These are phyloP conservation scores for Nasua narica DNA, from an alignment of 2,797 vertebrate genomes.

Conservation along the genomic window DNA sequence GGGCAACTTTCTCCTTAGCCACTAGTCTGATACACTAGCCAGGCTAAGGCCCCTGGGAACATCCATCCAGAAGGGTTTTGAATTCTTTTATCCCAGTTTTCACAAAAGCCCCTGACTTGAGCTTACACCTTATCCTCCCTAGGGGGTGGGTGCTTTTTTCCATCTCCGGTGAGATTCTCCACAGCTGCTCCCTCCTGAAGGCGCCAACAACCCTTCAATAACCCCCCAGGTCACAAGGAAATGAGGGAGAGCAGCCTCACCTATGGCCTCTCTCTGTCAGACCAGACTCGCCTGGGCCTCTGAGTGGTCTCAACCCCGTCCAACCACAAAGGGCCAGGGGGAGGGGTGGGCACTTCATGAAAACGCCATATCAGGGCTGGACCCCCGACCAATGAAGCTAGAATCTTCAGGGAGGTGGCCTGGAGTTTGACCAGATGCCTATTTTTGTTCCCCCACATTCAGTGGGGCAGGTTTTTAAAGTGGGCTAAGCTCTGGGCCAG, in stretches of 20 bases:
- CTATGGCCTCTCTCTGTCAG: not conserved
- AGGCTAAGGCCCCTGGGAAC: not conserved
- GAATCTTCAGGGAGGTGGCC: not conserved
- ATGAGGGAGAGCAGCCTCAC: not conserved
- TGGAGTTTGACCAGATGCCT: not conserved
- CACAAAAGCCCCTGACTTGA: not conserved
- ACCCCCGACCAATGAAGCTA: not conserved
- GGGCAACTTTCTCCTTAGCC: not conserved
- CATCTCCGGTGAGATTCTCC: not conserved
- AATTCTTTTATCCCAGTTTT: constrained; percentile 4
- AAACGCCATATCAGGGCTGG: not conserved
- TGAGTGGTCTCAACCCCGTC: not conserved
- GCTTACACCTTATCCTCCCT: not conserved
- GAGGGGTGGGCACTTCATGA: not conserved
- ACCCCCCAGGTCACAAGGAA: not conserved
- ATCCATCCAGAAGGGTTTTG: not conserved
- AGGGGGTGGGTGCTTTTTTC: not conserved
- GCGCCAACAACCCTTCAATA: not conserved
- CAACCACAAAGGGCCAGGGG: not conserved
- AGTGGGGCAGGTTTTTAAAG: not conserved
- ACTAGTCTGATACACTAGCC: not conserved
- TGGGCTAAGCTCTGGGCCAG: not conserved
- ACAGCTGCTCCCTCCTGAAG: not conserved
- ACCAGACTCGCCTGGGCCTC: not conserved
- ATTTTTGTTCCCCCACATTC: not conserved